phyloP scores from a whole-genome alignment of 2,888 invertebrate genomes.

The Seladonia tumulorum region DNA sequence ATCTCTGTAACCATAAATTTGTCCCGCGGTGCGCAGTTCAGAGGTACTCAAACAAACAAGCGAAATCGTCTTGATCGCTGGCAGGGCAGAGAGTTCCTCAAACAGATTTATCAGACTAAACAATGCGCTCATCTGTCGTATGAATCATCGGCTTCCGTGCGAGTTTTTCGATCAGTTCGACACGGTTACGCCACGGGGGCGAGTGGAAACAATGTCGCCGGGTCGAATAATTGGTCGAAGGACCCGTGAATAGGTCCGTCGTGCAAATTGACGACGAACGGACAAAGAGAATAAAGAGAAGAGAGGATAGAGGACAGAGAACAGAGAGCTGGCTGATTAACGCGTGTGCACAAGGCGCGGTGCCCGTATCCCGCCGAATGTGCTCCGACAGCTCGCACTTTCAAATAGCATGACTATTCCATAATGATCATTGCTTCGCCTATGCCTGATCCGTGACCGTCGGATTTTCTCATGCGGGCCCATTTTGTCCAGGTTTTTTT shows the following conservation, averaged over 20 bases:
- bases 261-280: conserved; percentile 75
- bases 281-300: conserved; percentile 14
- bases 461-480: conserved; percentile 73
- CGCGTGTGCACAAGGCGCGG: conserved; percentile 60
- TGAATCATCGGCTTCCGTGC: conserved; percentile 41
- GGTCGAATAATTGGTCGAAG: conserved; percentile 53
- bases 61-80: background rate
- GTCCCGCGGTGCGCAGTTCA: background rate
- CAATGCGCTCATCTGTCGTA: background rate
- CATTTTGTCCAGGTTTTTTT: conserved; percentile 61
- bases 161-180: conserved; percentile 4
- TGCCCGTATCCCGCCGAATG: conserved; percentile 62
- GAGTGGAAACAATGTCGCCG: conserved; percentile 35
- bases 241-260: conserved; percentile 40
- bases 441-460: conserved; percentile 11
- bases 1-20: background rate
- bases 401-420: conserved; percentile 59
- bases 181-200: conserved; percentile 6
- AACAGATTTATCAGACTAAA: conserved; percentile 33
- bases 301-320: background rate
- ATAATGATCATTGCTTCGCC: conserved; percentile 54
- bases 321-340: conserved; percentile 65
- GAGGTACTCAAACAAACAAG: background rate
- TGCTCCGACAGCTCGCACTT: conserved; percentile 34
- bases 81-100: background rate